Conservation (phyloP, 1,140 invertebrate genomes). For the Drosophila micromelanica region DNA sequence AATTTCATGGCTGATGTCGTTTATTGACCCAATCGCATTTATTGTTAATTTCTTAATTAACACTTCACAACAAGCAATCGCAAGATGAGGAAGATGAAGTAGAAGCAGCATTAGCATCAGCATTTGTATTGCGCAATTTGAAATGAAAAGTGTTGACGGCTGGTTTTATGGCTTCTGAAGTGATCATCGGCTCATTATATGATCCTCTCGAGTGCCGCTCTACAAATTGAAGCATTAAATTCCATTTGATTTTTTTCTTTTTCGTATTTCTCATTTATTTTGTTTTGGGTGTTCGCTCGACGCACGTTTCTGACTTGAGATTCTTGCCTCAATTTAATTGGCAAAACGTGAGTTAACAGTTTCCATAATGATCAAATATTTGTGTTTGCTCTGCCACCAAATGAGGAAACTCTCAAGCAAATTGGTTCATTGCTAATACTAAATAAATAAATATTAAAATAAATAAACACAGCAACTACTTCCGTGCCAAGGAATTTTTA, state of each 20-base stretch:
- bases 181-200: slow-evolving; percentile 41
- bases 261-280: slow-evolving; percentile 28
- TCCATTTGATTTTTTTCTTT: slow-evolving; percentile 38
- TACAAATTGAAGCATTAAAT: slow-evolving; percentile 56
- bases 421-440: slow-evolving; percentile 64
- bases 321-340: slow-evolving; percentile 64
- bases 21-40: slow-evolving; percentile 45
- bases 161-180: slow-evolving; percentile 48
- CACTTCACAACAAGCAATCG: slow-evolving; percentile 48
- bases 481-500: slow-evolving; percentile 37
- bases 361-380: slow-evolving; percentile 69
- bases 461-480: slow-evolving; percentile 33
- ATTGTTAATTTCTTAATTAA: slow-evolving; percentile 79
- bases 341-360: slow-evolving; percentile 75
- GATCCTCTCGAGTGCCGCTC: slow-evolving; percentile 41
- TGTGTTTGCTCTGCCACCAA: slow-evolving; percentile 27
- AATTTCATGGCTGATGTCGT: slow-evolving; percentile 23
- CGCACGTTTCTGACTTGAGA: slow-evolving; percentile 71
- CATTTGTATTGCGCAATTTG: slow-evolving; percentile 63
- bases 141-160: slow-evolving; percentile 75
- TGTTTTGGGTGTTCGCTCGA: slow-evolving; percentile 69
- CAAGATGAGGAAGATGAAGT: slow-evolving; percentile 7
- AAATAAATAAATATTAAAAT: slow-evolving; percentile 57
- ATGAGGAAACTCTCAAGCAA: slow-evolving; percentile 67
- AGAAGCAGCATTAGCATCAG: slow-evolving; percentile 1